These are phyloP conservation scores for Phanerotoma sp. DNA, from an alignment of 2,888 invertebrate species.

Conservation along the genomic window DNA sequence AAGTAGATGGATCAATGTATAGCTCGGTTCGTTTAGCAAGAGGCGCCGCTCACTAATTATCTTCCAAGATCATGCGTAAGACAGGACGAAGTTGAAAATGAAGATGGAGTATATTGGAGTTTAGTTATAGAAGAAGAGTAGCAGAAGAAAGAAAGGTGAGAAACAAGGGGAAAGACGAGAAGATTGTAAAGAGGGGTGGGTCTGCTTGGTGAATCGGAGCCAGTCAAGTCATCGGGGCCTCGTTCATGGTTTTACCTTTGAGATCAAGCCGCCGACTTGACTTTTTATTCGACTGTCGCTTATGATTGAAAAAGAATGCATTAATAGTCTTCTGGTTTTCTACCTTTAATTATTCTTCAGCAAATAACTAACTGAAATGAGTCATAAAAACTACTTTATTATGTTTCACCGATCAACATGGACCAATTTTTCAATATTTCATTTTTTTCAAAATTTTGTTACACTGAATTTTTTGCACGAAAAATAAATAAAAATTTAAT, in stretches of 20 bases:
- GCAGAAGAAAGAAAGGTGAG: constrained; percentile 19
- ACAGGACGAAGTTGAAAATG: constrained; percentile 33
- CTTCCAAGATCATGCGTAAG: constrained; percentile 30
- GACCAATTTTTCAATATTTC: background rate
- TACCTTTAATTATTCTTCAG: background rate
- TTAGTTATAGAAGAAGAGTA: constrained; percentile 6
- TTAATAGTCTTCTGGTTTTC: constrained; percentile 46
- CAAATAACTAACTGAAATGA: constrained; percentile 6
- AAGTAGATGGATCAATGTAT: constrained; percentile 28
- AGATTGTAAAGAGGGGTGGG: constrained; percentile 20
- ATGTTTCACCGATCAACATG: background rate
- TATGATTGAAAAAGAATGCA: constrained; percentile 56
- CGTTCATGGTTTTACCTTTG: constrained; percentile 45
- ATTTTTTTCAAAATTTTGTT: no score
- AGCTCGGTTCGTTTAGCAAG: constrained; percentile 32
- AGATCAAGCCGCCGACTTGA: constrained; percentile 48
- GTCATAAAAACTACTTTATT: constrained; percentile 11
- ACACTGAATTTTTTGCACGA: no score
- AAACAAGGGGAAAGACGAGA: constrained; percentile 6
- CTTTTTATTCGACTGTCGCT: constrained; percentile 56
- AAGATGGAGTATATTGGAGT: constrained; percentile 16
- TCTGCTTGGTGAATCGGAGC: constrained; percentile 45
- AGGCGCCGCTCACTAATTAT: constrained; percentile 49
- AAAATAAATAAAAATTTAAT: background rate
- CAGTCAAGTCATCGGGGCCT: constrained; percentile 52